phyloP scores from a whole-genome alignment of 37 sponge, comb jelly and placozoan species.

The Spongilla lacustris region DNA sequence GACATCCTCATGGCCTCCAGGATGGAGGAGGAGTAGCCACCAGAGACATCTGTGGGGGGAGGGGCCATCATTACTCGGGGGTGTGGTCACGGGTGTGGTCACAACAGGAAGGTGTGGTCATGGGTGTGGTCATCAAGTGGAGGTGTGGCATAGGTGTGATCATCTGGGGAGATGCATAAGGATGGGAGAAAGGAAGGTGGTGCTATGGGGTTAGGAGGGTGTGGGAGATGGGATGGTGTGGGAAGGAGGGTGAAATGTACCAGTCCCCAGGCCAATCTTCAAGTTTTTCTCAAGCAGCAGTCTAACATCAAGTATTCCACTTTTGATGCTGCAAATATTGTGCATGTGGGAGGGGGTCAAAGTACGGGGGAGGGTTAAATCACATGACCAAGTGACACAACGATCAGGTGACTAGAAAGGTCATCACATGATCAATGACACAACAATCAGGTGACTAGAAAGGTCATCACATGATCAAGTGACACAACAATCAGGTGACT shows the following conservation, averaged over 20 bases:
- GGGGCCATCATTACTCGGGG: not conserved
- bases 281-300: conserved; percentile 36
- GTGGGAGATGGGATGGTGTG: not conserved
- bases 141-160: too few species aligned
- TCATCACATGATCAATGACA: too few species aligned
- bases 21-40: conserved; percentile 69
- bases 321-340: conserved; percentile 31
- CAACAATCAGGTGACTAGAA: too few species aligned
- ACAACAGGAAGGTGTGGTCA: not conserved
- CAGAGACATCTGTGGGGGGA: conserved; percentile 68
- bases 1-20: conserved; percentile 66
- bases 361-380: too few species aligned
- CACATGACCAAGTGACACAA: too few species aligned
- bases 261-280: conserved; percentile 79
- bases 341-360: too few species aligned
- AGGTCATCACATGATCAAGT: too few species aligned
- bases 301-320: conserved; percentile 64
- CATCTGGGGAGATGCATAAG: not conserved
- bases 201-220: not conserved
- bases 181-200: not conserved
- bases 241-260: conserved; percentile 4
- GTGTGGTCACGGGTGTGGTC: not conserved
- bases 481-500: too few species aligned
- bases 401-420: too few species aligned
- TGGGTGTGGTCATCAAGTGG: too few species aligned